These are phyloP conservation scores for Ellobium chinense DNA, from an alignment of 2,888 invertebrate genomes.

Conservation along the genomic window DNA sequence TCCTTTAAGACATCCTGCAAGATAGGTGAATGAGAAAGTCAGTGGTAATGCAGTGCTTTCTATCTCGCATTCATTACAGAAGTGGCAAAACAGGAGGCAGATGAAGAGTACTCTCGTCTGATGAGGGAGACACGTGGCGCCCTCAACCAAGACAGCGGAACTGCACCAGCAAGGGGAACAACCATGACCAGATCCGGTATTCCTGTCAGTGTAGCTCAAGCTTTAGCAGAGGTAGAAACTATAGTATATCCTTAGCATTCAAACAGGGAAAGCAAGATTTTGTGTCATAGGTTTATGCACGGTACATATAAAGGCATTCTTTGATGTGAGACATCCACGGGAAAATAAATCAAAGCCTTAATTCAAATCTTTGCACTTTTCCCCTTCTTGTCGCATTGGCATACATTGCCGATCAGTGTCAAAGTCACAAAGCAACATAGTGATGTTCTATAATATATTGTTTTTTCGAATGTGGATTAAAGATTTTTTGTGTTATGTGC, in stretches of 20 bases:
- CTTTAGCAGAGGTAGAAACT: conserved; percentile 4
- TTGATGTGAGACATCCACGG: neutral
- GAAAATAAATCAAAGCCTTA: neutral
- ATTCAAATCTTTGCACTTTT: no score
- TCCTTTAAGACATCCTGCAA: no score
- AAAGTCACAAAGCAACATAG: no score
- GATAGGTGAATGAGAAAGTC: no score
- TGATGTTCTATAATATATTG: neutral
- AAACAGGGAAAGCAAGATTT: neutral
- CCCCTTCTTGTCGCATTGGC: no score
- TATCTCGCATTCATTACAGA: conserved; percentile 23
- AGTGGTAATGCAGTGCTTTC: no score
- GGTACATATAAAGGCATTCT: neutral
- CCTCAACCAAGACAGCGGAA: conserved; percentile 55
- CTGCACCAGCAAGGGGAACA: neutral
- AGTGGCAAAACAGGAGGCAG: conserved; percentile 52
- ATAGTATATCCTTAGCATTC: no score
- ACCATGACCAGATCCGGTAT: neutral
- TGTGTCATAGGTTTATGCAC: neutral
- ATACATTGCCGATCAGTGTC: neutral
- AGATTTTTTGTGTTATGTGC: no score
- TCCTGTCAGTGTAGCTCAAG: neutral
- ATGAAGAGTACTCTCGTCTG: conserved; percentile 66
- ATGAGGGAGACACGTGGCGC: conserved; percentile 62
- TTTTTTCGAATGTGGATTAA: no score